A percentile compares a stretch with the other conserved stretches of the same genome.
These are phyloP conservation scores for Andrena dorsata DNA, from an alignment of 2,888 invertebrate species.

Conservation along the genomic window DNA sequence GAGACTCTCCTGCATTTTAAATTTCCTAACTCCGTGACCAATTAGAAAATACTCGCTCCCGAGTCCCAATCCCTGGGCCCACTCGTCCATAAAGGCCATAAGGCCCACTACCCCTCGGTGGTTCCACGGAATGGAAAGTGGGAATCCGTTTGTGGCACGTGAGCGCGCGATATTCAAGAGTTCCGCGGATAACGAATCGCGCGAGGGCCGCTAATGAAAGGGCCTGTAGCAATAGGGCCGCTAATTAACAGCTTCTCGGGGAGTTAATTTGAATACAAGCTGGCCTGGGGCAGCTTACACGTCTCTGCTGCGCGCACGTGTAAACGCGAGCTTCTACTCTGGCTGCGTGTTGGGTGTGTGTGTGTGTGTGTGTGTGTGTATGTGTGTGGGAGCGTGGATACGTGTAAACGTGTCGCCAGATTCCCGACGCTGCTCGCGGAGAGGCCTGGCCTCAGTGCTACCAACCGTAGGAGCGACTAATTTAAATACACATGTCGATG, in stretches of 20 bases:
- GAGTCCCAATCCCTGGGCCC: no score
- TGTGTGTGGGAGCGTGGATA: constrained; percentile 11
- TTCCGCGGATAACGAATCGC: constrained; percentile 74
- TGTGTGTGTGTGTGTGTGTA: constrained; percentile 7
- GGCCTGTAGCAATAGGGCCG: constrained; percentile 76
- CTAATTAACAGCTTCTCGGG: constrained; percentile 83
- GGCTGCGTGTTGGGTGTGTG: constrained; percentile 14
- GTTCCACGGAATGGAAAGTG: constrained; percentile 25
- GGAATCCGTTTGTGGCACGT: constrained; percentile 25
- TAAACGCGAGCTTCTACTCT: constrained; percentile 17
- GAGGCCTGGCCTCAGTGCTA: constrained; percentile 62
- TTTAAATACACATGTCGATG: constrained; percentile 85
- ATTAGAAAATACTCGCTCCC: neutral
- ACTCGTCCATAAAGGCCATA: neutral
- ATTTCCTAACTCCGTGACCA: no score
- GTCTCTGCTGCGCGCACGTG: constrained; percentile 49
- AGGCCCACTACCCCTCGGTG: neutral
- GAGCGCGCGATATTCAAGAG: constrained; percentile 63
- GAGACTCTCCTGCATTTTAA: neutral
- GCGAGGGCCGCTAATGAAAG: constrained; percentile 76
- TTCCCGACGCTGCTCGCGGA: constrained; percentile 51
- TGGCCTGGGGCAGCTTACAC: constrained; percentile 64
- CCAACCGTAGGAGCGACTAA: constrained; percentile 82
- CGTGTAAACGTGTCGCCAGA: constrained; percentile 45
- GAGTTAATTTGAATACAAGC: constrained; percentile 82